Evolutionary conservation across 2,113 vertebrate species (phyloP), one percentile per base, ranked within the genome.

Genomic region (Phrynocephalus versicolor): DNA sequence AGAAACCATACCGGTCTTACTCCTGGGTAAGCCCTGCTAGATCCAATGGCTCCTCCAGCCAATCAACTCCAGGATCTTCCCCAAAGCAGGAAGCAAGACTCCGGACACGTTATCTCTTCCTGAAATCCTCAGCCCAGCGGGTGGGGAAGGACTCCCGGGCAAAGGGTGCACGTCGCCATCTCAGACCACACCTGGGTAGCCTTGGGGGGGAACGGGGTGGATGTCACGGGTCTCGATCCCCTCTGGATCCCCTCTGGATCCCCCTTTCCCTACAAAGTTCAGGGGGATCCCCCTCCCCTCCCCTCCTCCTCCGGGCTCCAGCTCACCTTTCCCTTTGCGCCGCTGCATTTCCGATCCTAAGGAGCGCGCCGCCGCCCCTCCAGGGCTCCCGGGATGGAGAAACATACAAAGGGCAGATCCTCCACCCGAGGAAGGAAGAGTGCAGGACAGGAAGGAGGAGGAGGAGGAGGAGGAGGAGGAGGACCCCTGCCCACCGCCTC

Each of bases 391-490:
- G 16, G 67, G 80, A 82, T 58, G 80, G 33, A 62, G 81, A 33
- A 9, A 30, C 81, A n/a, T 62, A 83, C 81, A 83, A 83, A 83
- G 70, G 70, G 57, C 81, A 74, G 35, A 25, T 74, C 33, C 81
- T 14, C n/a, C 70, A 60, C 81, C 57, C 19, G 81, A 41, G 81
- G 33, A 64, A 83, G 57, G 57, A 62, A 60, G 16, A 25, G 57
- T 23, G 81, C 35, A 62, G 81, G 70, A 74, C 81, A 62, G 81
- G 81, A 83, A 83, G 70, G 35, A 37, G 67, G 27, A 37, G n/a
- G 51, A 35, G 55, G 55, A 21, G 77, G 33, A 14, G n/a, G n/a
- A n/a, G n/a, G n/a, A n/a, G 23, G 9, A 19, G 33, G 27, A 2
- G 45, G 14, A 57, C 75, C 76, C 55, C 25, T 37, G 18, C n/a